These are phyloP conservation scores for Carassius gibelio DNA, from an alignment of 2,113 vertebrate genomes.

Conservation along the genomic window DNA sequence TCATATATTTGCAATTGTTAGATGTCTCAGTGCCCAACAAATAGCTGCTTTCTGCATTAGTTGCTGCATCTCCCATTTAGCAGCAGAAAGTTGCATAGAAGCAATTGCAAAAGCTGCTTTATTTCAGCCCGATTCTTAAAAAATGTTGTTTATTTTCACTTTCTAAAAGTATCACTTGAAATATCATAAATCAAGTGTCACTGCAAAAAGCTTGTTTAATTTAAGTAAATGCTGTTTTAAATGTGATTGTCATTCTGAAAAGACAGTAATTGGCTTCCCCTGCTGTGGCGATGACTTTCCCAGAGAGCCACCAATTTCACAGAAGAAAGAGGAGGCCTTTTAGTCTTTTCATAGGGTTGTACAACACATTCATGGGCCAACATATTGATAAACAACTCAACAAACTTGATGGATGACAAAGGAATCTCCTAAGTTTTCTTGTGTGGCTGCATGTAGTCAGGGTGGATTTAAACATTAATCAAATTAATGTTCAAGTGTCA, in stretches of 20 bases:
- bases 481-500: conserved; percentile 56
- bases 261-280: conserved; percentile 36
- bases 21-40: conserved; percentile 8
- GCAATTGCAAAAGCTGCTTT: background rate
- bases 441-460: conserved; percentile 50
- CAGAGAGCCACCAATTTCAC: conserved; percentile 4
- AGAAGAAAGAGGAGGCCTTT: conserved; percentile 38
- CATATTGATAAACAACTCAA: conserved; percentile 42
- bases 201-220: conserved; percentile 36
- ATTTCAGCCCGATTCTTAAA: conserved; percentile 4
- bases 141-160: background rate
- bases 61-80: conserved; percentile 2
- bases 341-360: conserved; percentile 29
- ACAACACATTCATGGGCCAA: background rate
- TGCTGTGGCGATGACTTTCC: conserved; percentile 17
- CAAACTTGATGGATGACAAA: conserved; percentile 51
- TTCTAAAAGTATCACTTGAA: background rate
- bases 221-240: conserved; percentile 47
- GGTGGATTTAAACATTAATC: conserved; percentile 61
- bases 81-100: background rate
- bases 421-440: conserved; percentile 31
- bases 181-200: background rate
- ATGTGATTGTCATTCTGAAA: conserved; percentile 22
- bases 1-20: background rate
- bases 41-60: background rate